Evolutionary conservation across 2,888 invertebrate genomes (phyloP).

Genomic region (Phyllotreta cruciferae): DNA sequence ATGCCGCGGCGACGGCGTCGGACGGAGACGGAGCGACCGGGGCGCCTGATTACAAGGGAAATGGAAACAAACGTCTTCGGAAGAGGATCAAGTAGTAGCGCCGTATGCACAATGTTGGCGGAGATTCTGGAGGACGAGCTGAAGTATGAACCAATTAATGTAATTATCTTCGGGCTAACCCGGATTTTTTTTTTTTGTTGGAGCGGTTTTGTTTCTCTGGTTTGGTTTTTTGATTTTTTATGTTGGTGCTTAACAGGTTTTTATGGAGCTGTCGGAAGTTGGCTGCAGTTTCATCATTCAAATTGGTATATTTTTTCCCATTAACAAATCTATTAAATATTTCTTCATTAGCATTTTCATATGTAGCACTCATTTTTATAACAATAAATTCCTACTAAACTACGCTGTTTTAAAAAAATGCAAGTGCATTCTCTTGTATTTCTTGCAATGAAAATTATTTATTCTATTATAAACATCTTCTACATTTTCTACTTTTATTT

Average conservation of each 20-base stretch:
- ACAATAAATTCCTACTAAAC: too few relatives aligned
- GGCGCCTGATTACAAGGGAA: constrained; percentile 58
- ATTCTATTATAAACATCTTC: too few relatives aligned
- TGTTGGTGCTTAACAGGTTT: background rate
- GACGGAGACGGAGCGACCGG: constrained; percentile 46
- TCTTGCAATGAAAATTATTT: too few relatives aligned
- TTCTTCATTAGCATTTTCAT: too few relatives aligned
- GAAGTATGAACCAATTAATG: constrained; percentile 58
- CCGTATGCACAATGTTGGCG: constrained; percentile 55
- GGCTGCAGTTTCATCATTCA: too few relatives aligned
- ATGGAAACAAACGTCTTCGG: constrained; percentile 59
- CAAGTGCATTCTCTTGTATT: too few relatives aligned
- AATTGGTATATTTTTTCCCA: too few relatives aligned
- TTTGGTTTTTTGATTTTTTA: constrained; percentile 33
- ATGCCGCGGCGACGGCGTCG: constrained; percentile 41
- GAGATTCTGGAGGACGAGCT: constrained; percentile 55
- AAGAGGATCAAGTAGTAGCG: constrained; percentile 59
- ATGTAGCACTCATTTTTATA: too few relatives aligned
- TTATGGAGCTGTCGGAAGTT: too few relatives aligned
- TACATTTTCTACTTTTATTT: too few relatives aligned
- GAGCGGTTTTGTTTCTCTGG: constrained; percentile 24
- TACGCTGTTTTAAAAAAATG: too few relatives aligned
- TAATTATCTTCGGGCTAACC: constrained; percentile 54
- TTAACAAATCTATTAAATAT: too few relatives aligned
- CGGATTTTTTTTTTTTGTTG: background rate